These are phyloP conservation scores for Phocoena phocoena DNA, from an alignment of 2,113 vertebrate species.

Conservation along the genomic window DNA sequence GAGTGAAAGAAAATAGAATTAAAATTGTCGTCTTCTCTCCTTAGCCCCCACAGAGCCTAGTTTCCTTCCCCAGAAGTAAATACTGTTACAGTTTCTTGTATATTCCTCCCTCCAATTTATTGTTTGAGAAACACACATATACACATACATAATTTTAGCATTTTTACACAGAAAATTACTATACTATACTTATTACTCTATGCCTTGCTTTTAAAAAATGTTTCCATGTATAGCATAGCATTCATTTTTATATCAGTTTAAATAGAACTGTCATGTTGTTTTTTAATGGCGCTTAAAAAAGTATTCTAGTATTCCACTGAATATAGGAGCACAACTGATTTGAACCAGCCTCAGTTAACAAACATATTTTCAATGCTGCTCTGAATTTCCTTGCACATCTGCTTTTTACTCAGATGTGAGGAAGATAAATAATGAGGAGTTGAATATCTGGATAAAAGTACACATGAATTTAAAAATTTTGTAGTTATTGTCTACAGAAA, in stretches of 20 bases:
- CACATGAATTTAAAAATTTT: not conserved
- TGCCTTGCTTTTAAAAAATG: not conserved
- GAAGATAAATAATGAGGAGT: not conserved
- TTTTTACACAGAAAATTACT: slow-evolving; percentile 6
- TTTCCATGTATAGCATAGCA: not conserved
- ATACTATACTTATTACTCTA: not conserved
- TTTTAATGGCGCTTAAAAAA: not conserved
- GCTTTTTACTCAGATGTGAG: not conserved
- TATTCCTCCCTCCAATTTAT: not conserved
- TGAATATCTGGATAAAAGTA: not conserved
- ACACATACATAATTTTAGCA: not conserved
- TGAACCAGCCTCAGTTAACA: not conserved
- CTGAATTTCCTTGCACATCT: not conserved
- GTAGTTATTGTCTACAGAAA: not conserved
- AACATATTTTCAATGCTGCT: not conserved
- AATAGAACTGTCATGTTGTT: not conserved
- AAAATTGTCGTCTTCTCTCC: not conserved
- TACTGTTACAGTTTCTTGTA: not conserved
- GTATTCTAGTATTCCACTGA: not conserved
- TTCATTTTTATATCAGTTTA: not conserved
- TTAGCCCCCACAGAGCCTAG: not conserved
- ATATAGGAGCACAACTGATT: not conserved
- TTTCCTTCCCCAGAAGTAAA: not conserved
- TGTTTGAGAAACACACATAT: not conserved
- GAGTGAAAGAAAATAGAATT: not conserved